Evolutionary conservation across 2,113 vertebrate genomes (phyloP), one percentile per base, ranked within the genome.

Genomic region (Marmota monax): DNA sequence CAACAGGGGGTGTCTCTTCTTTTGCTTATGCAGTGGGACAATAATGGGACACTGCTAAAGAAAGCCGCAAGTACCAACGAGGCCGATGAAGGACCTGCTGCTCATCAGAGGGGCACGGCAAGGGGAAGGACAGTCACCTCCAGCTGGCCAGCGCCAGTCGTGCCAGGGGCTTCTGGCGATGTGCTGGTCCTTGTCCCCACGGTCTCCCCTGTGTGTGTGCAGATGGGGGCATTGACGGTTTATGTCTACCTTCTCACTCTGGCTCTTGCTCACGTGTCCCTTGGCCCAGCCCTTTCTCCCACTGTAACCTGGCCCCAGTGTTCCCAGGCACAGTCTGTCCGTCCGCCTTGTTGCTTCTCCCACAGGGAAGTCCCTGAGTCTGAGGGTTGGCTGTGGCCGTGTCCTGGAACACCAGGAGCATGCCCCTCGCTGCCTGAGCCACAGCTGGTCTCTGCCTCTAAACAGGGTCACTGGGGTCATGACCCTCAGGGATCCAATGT

Each of bases 121-220:
- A 53, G 13, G 14, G 13, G 14, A 53, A 53, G 51, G 51, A 53
- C 12, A 2, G 51, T 53, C 13, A 53, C 32, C 14, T 45, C 20
- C 58, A 6, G 12, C 12, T 1, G 42, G 25, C 9, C 0, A 3
- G 61, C 27, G 0, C 0, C 4, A 1, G 1, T 0, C 10, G 1
- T 2, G 9, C 23, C 63, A 4, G 13, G 18, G 3, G 4, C 13
- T 86, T 25, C 12, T 27, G 42, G 32, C 3, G 16, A 25, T 8
- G 16, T 0, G 17, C 5, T 20, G 17, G 42, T 14, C 48, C 61
- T 53, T 2, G 20, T 72, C 78, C 5, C 42, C 29, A 18, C 5
- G 0, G 0, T 13, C 10, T 5, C 3, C 5, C 11, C 11, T 39
- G 70, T 1, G 4, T 1, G 20, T 23, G 25, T 0, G 2, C 1